These are phyloP conservation scores for Allacma fusca DNA, from an alignment of 2,888 invertebrate genomes.

Conservation along the genomic window DNA sequence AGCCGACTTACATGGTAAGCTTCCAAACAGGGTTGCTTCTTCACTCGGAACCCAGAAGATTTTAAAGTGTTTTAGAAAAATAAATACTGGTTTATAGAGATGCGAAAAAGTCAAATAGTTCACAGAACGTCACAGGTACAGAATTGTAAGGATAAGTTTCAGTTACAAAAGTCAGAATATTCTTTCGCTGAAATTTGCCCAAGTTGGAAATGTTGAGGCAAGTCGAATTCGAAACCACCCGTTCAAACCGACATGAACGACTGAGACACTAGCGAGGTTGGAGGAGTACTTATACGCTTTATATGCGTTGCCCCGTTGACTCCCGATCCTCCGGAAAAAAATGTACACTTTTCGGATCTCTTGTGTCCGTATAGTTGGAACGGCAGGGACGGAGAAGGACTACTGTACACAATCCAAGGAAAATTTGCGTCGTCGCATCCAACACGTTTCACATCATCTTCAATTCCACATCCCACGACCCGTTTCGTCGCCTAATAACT, in stretches of 20 bases:
- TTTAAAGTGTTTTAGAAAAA: too few relatives aligned
- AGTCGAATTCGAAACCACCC: not conserved
- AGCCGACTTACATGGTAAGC: too few relatives aligned
- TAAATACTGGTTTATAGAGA: too few relatives aligned
- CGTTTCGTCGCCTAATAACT: too few relatives aligned
- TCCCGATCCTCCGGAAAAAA: too few relatives aligned
- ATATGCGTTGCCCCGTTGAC: not conserved
- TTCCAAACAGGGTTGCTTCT: too few relatives aligned
- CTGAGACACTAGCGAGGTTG: conserved; percentile 20
- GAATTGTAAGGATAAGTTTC: not conserved
- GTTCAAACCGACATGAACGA: conserved; percentile 26
- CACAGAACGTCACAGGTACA: not conserved
- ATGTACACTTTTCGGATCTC: too few relatives aligned
- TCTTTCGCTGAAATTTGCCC: not conserved
- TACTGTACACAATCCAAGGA: too few relatives aligned
- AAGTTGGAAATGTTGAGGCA: not conserved
- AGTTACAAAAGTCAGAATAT: not conserved
- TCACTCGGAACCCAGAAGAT: too few relatives aligned
- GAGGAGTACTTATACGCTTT: conserved; percentile 23
- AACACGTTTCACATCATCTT: conserved; percentile 18
- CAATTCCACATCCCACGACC: not conserved
- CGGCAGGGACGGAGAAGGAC: too few relatives aligned
- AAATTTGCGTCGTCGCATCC: conserved; percentile 18
- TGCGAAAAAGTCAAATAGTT: too few relatives aligned
- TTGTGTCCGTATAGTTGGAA: too few relatives aligned